Evolutionary conservation across 2,888 invertebrate genomes (phyloP).

Genomic region (Tanypteryx hageni): DNA sequence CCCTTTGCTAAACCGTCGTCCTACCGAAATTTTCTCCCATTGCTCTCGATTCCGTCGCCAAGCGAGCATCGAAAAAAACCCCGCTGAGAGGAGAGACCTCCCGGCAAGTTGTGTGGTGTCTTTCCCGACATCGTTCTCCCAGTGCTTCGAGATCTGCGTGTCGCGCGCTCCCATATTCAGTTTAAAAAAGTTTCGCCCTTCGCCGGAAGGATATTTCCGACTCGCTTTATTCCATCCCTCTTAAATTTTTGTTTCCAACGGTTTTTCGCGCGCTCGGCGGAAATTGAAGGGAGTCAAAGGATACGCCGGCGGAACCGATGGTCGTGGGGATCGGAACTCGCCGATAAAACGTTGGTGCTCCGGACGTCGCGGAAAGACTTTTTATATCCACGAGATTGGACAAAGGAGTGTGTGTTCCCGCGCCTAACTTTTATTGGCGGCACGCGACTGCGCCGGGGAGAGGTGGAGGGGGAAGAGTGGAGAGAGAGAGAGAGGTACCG

Average conservation of each 20-base stretch:
- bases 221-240: not conserved
- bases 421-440: slow-evolving; percentile 57
- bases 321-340: not conserved
- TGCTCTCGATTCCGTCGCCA: slow-evolving; percentile 44
- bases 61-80: slow-evolving; percentile 35
- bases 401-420: slow-evolving; percentile 42
- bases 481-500: not conserved
- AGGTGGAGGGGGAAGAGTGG: not conserved
- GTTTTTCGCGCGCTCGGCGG: not conserved
- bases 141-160: not conserved
- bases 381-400: not conserved
- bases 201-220: not conserved
- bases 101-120: not conserved
- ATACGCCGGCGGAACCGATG: not conserved
- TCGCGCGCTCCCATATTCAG: not conserved
- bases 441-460: slow-evolving; percentile 31
- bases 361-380: not conserved
- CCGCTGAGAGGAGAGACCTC: not conserved
- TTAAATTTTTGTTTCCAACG: not conserved
- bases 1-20: not conserved
- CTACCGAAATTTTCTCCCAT: slow-evolving; percentile 32
- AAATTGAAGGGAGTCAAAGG: not conserved
- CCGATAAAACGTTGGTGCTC: not conserved
- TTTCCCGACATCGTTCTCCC: not conserved
- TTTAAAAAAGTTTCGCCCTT: not conserved